Base-by-base conservation (phyloP, 2,888 invertebrate species). In the Drosophila melanosoma region DNA sequence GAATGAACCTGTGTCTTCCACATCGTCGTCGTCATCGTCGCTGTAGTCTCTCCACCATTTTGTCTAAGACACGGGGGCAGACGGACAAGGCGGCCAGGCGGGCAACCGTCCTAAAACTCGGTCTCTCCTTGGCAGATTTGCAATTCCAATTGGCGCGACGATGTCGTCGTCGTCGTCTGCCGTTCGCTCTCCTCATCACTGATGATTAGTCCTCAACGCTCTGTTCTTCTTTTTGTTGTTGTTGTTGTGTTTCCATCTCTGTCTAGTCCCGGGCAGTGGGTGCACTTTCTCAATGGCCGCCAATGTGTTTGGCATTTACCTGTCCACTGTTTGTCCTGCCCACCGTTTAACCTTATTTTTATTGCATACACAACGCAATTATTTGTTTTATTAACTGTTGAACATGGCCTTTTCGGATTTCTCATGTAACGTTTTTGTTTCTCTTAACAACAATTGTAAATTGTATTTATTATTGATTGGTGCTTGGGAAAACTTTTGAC, bases 1-100 rank as follows among this genome's bases (percentile, higher is more conserved):
- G 90, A 92, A 89, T 91, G 91, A 92, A 91, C 92, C 92, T 91
- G 92, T 91, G 89, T 79, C 82, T 72, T 68, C 67, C 73, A 29
- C 63, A 61, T 66, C 61, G 57, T 26, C 51, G 26, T 56, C 52
- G n/a, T 40, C 40, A 20, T 69, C 62, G 54, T 52, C 65, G 49
- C 66, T 38, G 29, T 52, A 40, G 57, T 57, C 57, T 54, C 74
- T 82, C 82, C 80, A 82, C 81, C 80, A 90, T 88, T 86, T 88
- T 83, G 89, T 84, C 88, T 84, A 68, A 84, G 88, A 83, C 83
- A 76, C 58, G 40, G 49, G 48, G 42, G 62, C 68, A 40, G 52
- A 42, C 49, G 45, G 35, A 26, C 53, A 35, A 23, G 17, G n/a
- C 35, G 33, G 49, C n/a, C 53, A 35, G 49, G 29, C 51, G 51